A percentile compares a stretch with the other conserved stretches of the same genome.
These are phyloP conservation scores for Venusia cambrica DNA, from an alignment of 2,888 invertebrate genomes.

Conservation along the genomic window DNA sequence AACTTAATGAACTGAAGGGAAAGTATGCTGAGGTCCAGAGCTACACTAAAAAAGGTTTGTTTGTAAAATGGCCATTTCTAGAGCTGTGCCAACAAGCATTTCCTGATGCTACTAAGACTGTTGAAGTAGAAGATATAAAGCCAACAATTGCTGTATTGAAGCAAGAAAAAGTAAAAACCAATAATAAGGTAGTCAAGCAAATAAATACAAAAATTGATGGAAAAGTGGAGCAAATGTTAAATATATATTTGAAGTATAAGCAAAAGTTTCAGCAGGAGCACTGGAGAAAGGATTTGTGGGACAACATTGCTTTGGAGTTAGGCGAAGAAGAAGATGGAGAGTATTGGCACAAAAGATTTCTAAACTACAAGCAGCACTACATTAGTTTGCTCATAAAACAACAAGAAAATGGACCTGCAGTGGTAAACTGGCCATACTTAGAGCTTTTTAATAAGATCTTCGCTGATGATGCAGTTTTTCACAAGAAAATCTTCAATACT, in stretches of 20 bases:
- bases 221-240: slow-evolving; percentile 58
- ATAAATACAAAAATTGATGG: slow-evolving; percentile 41
- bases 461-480: slow-evolving; percentile 54
- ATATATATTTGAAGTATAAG: slow-evolving; percentile 58
- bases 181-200: slow-evolving; percentile 31
- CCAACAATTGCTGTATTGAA: slow-evolving; percentile 8
- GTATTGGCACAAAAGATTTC: slow-evolving; percentile 66
- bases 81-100: slow-evolving; percentile 62
- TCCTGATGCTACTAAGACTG: slow-evolving; percentile 41
- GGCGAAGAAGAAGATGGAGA: slow-evolving; percentile 55
- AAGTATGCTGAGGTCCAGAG: slow-evolving; percentile 47
- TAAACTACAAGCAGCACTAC: slow-evolving; percentile 70
- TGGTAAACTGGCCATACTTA: slow-evolving; percentile 64
- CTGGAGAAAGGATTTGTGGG: slow-evolving; percentile 59
- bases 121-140: neutral
- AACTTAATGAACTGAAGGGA: slow-evolving; percentile 47
- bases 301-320: slow-evolving; percentile 58
- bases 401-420: slow-evolving; percentile 36
- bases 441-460: slow-evolving; percentile 61
- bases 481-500: slow-evolving; percentile 42
- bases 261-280: slow-evolving; percentile 47
- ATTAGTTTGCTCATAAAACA: slow-evolving; percentile 54
- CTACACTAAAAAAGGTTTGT: slow-evolving; percentile 43
- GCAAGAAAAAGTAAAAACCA: slow-evolving; percentile 25
- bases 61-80: slow-evolving; percentile 51